phyloP scores from a whole-genome alignment of 2,888 invertebrate species.

The Ochropacha duplaris region DNA sequence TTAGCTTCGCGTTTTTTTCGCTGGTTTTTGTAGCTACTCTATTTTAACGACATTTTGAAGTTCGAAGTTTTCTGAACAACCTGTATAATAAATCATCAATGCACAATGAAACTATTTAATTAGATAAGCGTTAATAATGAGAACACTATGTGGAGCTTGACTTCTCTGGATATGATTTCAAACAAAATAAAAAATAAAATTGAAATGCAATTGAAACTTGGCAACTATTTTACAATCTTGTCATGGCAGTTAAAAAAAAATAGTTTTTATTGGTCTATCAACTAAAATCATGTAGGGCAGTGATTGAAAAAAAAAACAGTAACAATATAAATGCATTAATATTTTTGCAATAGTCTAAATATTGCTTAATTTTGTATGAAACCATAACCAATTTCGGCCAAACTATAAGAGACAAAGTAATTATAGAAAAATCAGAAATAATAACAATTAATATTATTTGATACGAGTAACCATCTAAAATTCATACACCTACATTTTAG shows the following conservation, averaged over 20 bases:
- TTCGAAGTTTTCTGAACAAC: neutral
- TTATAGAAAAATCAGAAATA: slow-evolving; percentile 17
- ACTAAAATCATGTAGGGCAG: neutral
- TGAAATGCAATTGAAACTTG: neutral
- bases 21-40: no score
- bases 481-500: slow-evolving; percentile 20
- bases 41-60: no score
- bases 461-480: slow-evolving; percentile 30
- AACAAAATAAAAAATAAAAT: neutral
- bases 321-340: neutral
- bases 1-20: no score
- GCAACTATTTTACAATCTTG: neutral
- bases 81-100: neutral
- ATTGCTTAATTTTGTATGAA: neutral
- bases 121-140: neutral
- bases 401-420: neutral
- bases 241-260: neutral
- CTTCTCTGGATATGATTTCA: neutral
- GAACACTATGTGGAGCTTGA: neutral
- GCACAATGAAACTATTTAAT: neutral
- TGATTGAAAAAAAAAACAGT: neutral
- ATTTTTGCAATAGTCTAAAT: neutral
- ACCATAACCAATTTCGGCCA: neutral
- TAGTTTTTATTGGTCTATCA: neutral
- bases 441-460: slow-evolving; percentile 22